phyloP scores from a whole-genome alignment of 35 echinoderm and acorn worm species.

The Antedon bifida region DNA sequence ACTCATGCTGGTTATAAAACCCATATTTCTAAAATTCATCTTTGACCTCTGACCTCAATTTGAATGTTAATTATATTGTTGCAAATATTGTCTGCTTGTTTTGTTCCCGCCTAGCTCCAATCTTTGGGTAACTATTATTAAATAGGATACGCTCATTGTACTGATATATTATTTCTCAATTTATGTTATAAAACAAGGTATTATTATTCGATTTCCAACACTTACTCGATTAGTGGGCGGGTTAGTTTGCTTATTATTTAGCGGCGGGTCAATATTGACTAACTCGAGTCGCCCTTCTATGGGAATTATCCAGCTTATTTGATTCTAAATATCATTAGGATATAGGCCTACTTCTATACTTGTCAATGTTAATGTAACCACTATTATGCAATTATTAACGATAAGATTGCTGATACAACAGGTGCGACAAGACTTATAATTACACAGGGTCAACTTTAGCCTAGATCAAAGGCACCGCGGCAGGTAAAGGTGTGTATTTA shows the following conservation, averaged over 20 bases:
- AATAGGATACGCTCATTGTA: no score
- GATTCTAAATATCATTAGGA: background rate
- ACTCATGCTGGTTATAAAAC: no score
- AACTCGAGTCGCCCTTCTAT: background rate
- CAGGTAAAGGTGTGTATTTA: background rate
- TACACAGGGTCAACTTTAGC: background rate
- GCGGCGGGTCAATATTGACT: background rate
- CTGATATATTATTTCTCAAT: no score
- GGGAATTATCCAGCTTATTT: background rate
- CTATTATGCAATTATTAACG: background rate
- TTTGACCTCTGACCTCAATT: no score
- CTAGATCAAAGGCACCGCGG: background rate
- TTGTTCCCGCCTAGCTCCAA: no score
- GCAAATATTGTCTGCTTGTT: no score
- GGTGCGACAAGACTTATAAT: background rate
- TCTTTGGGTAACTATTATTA: no score
- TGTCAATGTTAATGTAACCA: background rate
- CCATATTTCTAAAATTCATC: no score
- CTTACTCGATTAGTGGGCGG: background rate
- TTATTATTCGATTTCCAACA: background rate
- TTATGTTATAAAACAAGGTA: no score
- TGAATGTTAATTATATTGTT: no score
- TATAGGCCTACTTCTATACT: background rate
- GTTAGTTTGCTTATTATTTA: background rate
- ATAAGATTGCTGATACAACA: background rate